Percentiles rank a stretch among this genome's conserved stretches.
phyloP scores from a whole-genome alignment of 2,797 vertebrate genomes.

The Takifugu ocellatus region DNA sequence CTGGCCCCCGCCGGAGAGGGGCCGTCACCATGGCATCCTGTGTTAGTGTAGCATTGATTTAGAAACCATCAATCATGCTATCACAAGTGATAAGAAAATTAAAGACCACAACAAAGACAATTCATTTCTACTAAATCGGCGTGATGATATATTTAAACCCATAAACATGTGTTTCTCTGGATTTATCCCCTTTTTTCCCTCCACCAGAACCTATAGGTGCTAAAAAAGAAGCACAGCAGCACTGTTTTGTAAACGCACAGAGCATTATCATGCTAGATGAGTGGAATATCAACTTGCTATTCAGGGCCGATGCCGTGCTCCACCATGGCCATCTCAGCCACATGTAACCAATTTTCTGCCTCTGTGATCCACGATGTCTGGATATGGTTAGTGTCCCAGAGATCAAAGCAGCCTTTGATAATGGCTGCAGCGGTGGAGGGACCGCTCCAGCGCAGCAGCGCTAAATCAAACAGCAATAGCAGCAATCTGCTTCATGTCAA shows the following conservation, averaged over 20 bases:
- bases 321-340: constrained; percentile 81
- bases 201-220: no score
- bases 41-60: constrained; percentile 74
- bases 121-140: no score
- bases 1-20: constrained; percentile 59
- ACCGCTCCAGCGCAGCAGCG: constrained; percentile 63
- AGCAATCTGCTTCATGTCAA: constrained; percentile 78
- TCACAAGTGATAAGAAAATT: constrained; percentile 62
- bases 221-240: constrained; percentile 1
- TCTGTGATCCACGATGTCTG: constrained; percentile 84
- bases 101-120: constrained; percentile 26
- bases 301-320: constrained; percentile 57
- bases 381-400: constrained; percentile 89
- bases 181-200: no score
- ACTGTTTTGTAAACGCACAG: constrained; percentile 29
- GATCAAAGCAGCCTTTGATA: constrained; percentile 91
- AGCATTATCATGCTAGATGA: constrained; percentile 57
- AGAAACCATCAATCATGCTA: constrained; percentile 69
- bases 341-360: constrained; percentile 88
- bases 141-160: no score
- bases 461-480: constrained; percentile 76
- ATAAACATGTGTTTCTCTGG: no score
- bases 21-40: constrained; percentile 68
- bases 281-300: constrained; percentile 72
- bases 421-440: constrained; percentile 81